Percentiles rank a stretch among this genome's conserved stretches.
Evolutionary conservation across 1,140 invertebrate genomes (phyloP).

Genomic region (Manduca sexta): DNA sequence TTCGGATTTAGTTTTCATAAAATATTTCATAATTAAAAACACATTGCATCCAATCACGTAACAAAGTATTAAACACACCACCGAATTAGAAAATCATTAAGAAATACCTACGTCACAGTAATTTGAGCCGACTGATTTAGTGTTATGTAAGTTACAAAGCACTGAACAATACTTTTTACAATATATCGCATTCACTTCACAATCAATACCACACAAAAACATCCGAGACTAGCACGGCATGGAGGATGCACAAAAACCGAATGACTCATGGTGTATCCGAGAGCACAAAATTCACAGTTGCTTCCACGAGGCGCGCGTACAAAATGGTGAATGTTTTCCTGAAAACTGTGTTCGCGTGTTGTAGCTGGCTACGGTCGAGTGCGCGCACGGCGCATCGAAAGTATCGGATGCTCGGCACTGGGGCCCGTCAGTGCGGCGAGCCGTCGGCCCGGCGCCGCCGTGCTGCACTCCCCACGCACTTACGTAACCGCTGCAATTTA

Average conservation of each 20-base stretch:
- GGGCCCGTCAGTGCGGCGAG: too few relatives aligned
- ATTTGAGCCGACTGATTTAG: neutral
- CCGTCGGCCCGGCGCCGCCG: constrained; percentile 31
- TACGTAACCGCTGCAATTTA: constrained; percentile 66
- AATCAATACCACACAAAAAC: constrained; percentile 28
- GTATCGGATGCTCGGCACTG: constrained; percentile 30
- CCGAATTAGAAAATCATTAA: neutral
- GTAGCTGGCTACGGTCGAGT: constrained; percentile 51
- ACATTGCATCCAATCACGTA: neutral
- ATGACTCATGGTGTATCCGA: constrained; percentile 27
- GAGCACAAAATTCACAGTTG: constrained; percentile 33
- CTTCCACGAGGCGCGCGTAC: constrained; percentile 41
- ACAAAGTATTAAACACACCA: neutral
- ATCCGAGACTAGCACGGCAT: constrained; percentile 7
- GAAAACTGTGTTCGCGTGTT: constrained; percentile 58
- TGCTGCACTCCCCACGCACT: constrained; percentile 56
- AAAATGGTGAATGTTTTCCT: constrained; percentile 70
- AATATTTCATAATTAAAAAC: too few relatives aligned
- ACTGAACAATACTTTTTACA: constrained; percentile 8
- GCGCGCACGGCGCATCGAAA: constrained; percentile 52
- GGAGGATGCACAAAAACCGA: constrained; percentile 20
- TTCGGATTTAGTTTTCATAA: too few relatives aligned
- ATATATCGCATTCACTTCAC: constrained; percentile 36
- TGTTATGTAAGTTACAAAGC: constrained; percentile 17
- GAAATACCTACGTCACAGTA: neutral